These are phyloP conservation scores for Aleiodes sp. DNA, from an alignment of 1,140 invertebrate genomes.

Conservation along the genomic window DNA sequence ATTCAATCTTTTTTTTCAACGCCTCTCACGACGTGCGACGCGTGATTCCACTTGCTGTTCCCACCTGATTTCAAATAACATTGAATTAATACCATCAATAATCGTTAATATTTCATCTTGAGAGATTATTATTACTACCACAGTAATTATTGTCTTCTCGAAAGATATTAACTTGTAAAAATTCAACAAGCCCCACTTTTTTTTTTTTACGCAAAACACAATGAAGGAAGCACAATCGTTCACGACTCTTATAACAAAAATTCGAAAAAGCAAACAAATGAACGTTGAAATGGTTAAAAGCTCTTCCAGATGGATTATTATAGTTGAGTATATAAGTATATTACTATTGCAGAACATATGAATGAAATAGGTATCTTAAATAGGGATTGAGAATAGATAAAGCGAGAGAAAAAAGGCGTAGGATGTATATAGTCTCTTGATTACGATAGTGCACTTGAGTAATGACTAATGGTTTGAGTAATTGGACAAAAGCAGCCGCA, in stretches of 20 bases:
- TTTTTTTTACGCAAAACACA: no score
- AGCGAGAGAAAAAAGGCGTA: conserved; percentile 21
- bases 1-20: conserved; percentile 46
- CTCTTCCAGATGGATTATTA: no score
- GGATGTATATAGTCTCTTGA: conserved; percentile 7
- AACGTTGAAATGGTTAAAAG: no score
- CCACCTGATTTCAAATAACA: conserved; percentile 18
- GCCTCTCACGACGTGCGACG: conserved; percentile 11
- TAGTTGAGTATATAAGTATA: no score
- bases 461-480: conserved; percentile 42
- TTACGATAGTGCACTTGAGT: conserved; percentile 23
- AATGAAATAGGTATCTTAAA: no score
- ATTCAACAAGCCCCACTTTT: no score
- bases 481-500: conserved; percentile 44
- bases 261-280: no score
- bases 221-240: no score
- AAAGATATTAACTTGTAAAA: neutral
- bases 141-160: neutral
- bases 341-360: no score
- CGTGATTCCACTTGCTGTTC: conserved; percentile 21
- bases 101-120: conserved; percentile 22
- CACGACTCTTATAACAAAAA: no score
- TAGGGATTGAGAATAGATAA: conserved; percentile 5
- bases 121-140: neutral
- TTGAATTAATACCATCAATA: conserved; percentile 23